phyloP scores from a whole-genome alignment of 2,888 invertebrate genomes.

The Agrochola macilenta region DNA sequence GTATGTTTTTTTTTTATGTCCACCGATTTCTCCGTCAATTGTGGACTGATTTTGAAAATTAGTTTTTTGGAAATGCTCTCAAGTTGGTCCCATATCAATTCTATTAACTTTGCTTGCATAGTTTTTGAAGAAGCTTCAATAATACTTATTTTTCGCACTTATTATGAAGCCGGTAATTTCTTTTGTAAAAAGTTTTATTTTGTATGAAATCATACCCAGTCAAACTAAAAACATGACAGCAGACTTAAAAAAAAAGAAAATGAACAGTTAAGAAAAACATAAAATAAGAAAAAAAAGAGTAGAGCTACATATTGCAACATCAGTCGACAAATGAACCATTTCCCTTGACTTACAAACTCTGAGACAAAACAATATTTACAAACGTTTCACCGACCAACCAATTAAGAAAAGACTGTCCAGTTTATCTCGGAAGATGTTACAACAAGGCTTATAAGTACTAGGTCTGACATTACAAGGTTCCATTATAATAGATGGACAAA shows the following conservation, averaged over 20 bases:
- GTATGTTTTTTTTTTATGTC: too few relatives aligned
- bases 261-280: neutral
- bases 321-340: neutral
- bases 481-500: too few relatives aligned
- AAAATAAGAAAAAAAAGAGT: neutral
- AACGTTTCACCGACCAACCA: neutral
- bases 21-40: too few relatives aligned
- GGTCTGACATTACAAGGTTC: too few relatives aligned
- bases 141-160: too few relatives aligned
- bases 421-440: neutral
- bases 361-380: neutral
- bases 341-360: slow-evolving; percentile 3
- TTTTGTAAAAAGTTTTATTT: too few relatives aligned
- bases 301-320: neutral
- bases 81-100: too few relatives aligned
- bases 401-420: neutral
- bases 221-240: neutral
- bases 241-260: neutral
- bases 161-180: too few relatives aligned
- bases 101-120: too few relatives aligned
- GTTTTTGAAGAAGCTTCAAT: too few relatives aligned
- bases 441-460: neutral
- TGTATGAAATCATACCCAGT: neutral
- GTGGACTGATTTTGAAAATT: too few relatives aligned
- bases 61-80: too few relatives aligned